These are phyloP conservation scores for Dipodomys merriami DNA, from an alignment of 2,113 vertebrate species.

Conservation along the genomic window DNA sequence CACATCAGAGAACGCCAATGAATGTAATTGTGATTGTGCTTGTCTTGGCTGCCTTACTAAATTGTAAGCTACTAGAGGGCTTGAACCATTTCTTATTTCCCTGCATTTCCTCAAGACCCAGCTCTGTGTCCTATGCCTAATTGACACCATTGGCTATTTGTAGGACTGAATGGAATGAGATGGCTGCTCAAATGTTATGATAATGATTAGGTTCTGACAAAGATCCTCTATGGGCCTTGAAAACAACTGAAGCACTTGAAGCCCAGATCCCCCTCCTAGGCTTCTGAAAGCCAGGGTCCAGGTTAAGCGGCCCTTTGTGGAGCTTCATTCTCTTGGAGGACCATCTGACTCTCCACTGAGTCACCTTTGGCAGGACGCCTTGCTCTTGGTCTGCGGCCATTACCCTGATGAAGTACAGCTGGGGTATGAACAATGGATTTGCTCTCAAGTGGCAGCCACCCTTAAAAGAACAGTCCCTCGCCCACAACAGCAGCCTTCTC, in stretches of 20 bases:
- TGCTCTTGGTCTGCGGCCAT: conserved; percentile 48
- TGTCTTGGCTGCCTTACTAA: conserved; percentile 51
- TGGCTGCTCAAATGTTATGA: conserved; percentile 31
- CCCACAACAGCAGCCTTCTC: not conserved
- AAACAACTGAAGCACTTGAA: conserved; percentile 60
- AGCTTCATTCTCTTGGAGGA: conserved; percentile 46
- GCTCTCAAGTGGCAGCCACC: conserved; percentile 48
- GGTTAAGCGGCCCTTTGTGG: conserved; percentile 67
- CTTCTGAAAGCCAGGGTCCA: conserved; percentile 65
- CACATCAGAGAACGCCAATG: not conserved
- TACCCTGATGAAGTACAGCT: conserved; percentile 76
- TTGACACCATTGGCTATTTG: conserved; percentile 50
- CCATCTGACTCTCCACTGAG: conserved; percentile 53
- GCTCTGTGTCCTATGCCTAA: conserved; percentile 17
- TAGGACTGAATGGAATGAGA: not conserved
- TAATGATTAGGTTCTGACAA: conserved; percentile 52
- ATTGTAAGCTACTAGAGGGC: conserved; percentile 67
- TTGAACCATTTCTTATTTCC: conserved; percentile 13
- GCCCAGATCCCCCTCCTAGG: conserved; percentile 44
- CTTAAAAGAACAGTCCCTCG: conserved; percentile 56
- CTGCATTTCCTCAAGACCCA: conserved; percentile 37
- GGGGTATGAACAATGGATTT: conserved; percentile 58
- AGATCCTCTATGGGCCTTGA: conserved; percentile 53
- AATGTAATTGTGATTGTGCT: conserved; percentile 11
- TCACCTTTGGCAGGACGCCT: conserved; percentile 76